A percentile compares a stretch with the other conserved stretches of the same genome.
phyloP scores from a whole-genome alignment of 2,113 vertebrate species.

The cat (Felis catus) region F.catus_Fca126_mat1.0 CM031423.1:69069501-69070000 shows the following conservation, averaged over 20 bases:
- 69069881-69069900: too few relatives aligned
- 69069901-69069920: too few relatives aligned
- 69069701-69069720: not conserved
- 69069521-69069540: not conserved
- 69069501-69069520: not conserved
- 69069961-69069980: too few relatives aligned
- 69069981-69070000: too few relatives aligned
- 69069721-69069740: not conserved
- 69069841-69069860: not conserved
- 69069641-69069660: not conserved
- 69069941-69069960: too few relatives aligned
- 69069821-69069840: not conserved
- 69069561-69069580: not conserved
- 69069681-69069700: not conserved
- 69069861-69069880: not conserved
- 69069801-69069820: not conserved
- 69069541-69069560: slow-evolving; percentile 10
- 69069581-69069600: not conserved
- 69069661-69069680: not conserved
- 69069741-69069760: not conserved
- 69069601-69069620: slow-evolving; percentile 18
- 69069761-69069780: not conserved
- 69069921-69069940: too few relatives aligned
- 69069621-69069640: not conserved
- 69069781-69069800: not conserved